phyloP scores from a whole-genome alignment of 2,113 vertebrate genomes.

The Scophthalmus maximus region DNA sequence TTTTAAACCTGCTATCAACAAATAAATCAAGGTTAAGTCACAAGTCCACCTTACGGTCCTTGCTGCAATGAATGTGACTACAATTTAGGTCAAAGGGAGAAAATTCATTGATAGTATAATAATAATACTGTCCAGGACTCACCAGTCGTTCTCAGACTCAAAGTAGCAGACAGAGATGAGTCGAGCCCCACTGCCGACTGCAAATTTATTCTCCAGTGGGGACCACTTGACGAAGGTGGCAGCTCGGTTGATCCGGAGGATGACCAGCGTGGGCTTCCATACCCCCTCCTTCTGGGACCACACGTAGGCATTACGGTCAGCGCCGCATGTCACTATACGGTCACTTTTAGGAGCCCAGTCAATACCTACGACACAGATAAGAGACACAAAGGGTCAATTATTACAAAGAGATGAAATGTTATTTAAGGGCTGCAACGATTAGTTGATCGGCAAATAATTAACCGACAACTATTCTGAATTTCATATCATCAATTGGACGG shows the following conservation, averaged over 20 bases:
- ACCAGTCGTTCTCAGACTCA: constrained; percentile 99
- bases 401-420: background rate
- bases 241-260: constrained; percentile 96
- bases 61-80: too few relatives aligned
- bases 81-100: too few relatives aligned
- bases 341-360: constrained; percentile 99
- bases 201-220: constrained; percentile 98
- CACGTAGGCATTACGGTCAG: constrained; percentile 97
- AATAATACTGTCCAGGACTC: constrained; percentile 55
- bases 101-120: too few relatives aligned
- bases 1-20: too few relatives aligned
- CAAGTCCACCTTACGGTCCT: too few relatives aligned
- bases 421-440: background rate
- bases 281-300: constrained; percentile 98
- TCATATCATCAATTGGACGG: too few relatives aligned
- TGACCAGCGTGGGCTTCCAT: constrained; percentile 98
- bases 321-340: constrained; percentile 97
- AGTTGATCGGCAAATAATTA: background rate
- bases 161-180: constrained; percentile 99
- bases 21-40: too few relatives aligned
- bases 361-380: constrained; percentile 84
- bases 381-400: background rate
- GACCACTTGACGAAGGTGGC: constrained; percentile 99
- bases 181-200: constrained; percentile 95
- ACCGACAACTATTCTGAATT: background rate